Conservation (phyloP, 2,797 vertebrate species). For the Spatula clypeata region DNA sequence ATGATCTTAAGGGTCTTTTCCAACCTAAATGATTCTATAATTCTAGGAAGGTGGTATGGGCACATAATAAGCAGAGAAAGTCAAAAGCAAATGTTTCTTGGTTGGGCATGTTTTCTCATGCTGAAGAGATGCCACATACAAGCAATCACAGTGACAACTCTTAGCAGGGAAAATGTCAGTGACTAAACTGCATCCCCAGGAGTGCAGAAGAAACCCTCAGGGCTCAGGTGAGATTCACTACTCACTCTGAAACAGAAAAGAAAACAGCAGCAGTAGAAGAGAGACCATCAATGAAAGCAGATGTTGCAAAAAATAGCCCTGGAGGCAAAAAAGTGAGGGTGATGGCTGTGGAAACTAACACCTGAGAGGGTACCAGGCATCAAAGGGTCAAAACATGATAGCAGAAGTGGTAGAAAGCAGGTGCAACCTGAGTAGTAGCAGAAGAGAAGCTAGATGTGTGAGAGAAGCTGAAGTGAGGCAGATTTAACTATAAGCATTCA, state of each 20-base stretch:
- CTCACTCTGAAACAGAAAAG: neutral
- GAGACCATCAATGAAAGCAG: neutral
- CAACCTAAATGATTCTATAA: neutral
- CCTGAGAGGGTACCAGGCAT: neutral
- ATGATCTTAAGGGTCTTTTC: neutral
- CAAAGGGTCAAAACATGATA: neutral
- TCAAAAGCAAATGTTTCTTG: conserved; percentile 6
- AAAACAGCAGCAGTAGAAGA: neutral
- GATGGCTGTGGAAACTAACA: neutral
- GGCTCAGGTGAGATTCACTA: neutral
- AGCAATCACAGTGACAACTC: neutral
- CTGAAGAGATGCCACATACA: neutral
- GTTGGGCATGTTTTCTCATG: neutral
- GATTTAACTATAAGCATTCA: neutral
- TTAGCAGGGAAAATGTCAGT: neutral
- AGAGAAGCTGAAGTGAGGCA: neutral
- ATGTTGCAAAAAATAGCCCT: neutral
- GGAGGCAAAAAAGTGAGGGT: neutral
- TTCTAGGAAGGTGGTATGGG: neutral
- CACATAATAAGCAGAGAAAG: neutral
- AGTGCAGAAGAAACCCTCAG: neutral
- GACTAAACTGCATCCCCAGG: neutral
- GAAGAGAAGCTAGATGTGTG: neutral
- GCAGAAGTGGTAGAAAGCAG: neutral
- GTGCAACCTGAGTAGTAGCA: neutral